phyloP scores from a whole-genome alignment of 2,113 vertebrate species.

The Indicator maculatus region DNA sequence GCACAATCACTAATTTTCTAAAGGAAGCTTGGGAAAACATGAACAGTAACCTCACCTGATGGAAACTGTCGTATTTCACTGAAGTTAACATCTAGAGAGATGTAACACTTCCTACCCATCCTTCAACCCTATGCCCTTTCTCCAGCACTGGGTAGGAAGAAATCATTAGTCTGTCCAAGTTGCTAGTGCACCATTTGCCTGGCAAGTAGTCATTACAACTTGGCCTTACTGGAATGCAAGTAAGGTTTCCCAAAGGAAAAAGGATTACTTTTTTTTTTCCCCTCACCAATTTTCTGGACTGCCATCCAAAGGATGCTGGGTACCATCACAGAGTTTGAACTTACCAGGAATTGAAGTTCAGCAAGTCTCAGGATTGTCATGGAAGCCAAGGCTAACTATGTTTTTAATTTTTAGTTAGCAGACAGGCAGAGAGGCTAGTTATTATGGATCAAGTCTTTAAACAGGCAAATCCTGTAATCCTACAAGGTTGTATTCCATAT shows the following conservation, averaged over 20 bases:
- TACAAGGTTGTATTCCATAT: neutral
- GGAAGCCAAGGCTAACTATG: neutral
- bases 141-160: neutral
- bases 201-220: neutral
- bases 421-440: neutral
- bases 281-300: neutral
- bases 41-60: neutral
- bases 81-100: neutral
- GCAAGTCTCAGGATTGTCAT: neutral
- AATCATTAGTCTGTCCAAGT: neutral
- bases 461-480: neutral
- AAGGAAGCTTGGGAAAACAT: neutral
- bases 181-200: neutral
- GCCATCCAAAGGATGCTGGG: neutral
- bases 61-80: neutral
- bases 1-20: neutral
- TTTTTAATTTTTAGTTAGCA: neutral
- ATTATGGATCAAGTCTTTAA: neutral
- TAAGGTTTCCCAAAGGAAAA: neutral
- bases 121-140: neutral
- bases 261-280: neutral
- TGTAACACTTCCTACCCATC: neutral
- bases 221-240: neutral
- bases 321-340: neutral
- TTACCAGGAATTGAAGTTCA: neutral